Percentiles rank a stretch among this genome's conserved stretches.
These are phyloP conservation scores for Bembecia ichneumoniformis DNA, from an alignment of 2,888 invertebrate species.

Conservation along the genomic window DNA sequence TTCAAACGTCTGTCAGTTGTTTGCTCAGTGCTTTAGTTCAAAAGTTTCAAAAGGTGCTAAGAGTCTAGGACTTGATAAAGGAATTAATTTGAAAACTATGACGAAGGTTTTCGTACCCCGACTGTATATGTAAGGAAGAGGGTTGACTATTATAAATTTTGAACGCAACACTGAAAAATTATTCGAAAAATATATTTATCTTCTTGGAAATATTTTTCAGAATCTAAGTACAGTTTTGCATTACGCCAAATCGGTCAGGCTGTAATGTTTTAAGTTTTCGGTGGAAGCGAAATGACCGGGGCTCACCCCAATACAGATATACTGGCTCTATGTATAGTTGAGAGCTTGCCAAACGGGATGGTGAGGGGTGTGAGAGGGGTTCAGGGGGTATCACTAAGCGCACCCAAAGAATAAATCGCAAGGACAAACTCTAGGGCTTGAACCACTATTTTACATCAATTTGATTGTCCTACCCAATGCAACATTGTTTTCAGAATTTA, in stretches of 20 bases:
- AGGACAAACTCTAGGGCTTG: slow-evolving; percentile 20
- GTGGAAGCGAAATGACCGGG: slow-evolving; percentile 17
- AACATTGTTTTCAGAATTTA: no score
- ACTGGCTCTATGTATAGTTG: slow-evolving; percentile 2
- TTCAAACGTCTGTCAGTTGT: no score
- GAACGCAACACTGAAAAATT: no score
- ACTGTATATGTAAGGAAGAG: no score
- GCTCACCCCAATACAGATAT: slow-evolving; percentile 6
- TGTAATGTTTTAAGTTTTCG: slow-evolving; percentile 18
- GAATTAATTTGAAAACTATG: no score
- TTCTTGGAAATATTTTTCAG: no score
- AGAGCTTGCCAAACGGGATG: slow-evolving; percentile 7
- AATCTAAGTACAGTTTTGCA: slow-evolving; percentile 4
- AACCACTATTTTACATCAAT: slow-evolving; percentile 7
- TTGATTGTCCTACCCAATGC: neutral
- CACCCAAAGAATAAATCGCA: slow-evolving; percentile 4
- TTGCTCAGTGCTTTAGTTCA: no score
- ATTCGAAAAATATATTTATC: no score
- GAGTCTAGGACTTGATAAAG: no score
- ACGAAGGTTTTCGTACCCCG: no score
- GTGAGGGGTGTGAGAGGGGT: neutral
- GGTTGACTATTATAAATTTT: no score
- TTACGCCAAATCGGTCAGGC: slow-evolving; percentile 38
- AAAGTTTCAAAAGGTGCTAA: no score
- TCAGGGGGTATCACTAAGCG: neutral